Evolutionary conservation across 1,140 invertebrate genomes (phyloP).

Genomic region (Acyrthosiphon pisum): DNA sequence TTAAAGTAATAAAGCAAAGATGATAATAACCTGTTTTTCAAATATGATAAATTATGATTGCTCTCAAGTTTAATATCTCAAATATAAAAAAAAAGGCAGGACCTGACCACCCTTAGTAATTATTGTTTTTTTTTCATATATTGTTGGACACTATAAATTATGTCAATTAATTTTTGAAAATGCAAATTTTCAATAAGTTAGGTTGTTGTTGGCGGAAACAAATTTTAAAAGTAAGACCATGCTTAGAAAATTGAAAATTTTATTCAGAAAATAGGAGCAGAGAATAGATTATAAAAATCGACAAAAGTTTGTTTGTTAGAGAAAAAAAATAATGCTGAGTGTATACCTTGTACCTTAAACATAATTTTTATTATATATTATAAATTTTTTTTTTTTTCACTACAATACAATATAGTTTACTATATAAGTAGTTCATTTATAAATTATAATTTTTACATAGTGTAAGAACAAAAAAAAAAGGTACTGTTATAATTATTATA

Average conservation of each 20-base stretch:
- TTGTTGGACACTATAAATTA: neutral
- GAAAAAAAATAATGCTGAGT: neutral
- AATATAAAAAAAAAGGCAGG: too few relatives aligned
- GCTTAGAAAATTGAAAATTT: neutral
- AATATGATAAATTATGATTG: too few relatives aligned
- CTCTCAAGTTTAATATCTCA: too few relatives aligned
- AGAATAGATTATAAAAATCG: neutral
- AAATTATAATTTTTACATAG: too few relatives aligned
- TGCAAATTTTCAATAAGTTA: neutral
- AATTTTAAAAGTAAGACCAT: too few relatives aligned
- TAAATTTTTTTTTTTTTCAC: neutral
- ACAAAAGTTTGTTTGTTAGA: neutral
- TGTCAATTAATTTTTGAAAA: neutral
- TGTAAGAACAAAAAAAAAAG: too few relatives aligned
- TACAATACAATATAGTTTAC: neutral
- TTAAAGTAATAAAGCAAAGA: too few relatives aligned
- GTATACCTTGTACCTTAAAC: too few relatives aligned
- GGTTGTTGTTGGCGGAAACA: neutral
- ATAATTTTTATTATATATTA: too few relatives aligned
- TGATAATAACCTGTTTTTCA: too few relatives aligned
- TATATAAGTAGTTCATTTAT: neutral
- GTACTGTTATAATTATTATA: neutral
- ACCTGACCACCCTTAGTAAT: too few relatives aligned
- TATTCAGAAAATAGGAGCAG: neutral
- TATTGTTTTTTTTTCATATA: neutral